Evolutionary conservation across 2,113 vertebrate genomes (phyloP).

Genomic region (Prunella himalayana): DNA sequence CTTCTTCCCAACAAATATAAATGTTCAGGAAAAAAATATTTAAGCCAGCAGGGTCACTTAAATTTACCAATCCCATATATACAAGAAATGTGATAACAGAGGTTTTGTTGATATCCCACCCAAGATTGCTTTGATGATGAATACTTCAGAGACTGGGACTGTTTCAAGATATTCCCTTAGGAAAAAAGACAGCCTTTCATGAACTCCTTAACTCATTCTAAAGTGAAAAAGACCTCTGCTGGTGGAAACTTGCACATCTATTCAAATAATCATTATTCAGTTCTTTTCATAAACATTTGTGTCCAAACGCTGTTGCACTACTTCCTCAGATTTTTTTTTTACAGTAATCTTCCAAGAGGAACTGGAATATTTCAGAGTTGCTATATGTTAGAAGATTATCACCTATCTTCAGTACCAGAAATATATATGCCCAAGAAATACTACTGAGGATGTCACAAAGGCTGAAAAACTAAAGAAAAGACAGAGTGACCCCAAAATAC

Average conservation of each 20-base stretch:
- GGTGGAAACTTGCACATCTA: constrained; percentile 10
- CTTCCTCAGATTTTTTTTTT: not conserved
- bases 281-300: not conserved
- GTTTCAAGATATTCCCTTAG: not conserved
- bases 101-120: not conserved
- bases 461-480: not conserved
- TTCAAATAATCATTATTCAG: not conserved
- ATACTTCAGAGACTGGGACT: not conserved
- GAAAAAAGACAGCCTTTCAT: not conserved
- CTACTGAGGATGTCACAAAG: not conserved
- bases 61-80: not conserved
- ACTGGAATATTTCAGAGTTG: not conserved
- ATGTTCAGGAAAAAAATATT: not conserved
- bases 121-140: not conserved
- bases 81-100: not conserved
- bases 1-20: not conserved
- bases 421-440: not conserved
- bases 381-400: not conserved
- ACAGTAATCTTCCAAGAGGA: not conserved
- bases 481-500: not conserved
- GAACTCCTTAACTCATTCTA: not conserved
- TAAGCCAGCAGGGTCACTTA: not conserved
- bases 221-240: constrained; percentile 56
- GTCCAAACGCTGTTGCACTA: not conserved
- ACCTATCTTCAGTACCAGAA: not conserved